Evolutionary conservation across 2,888 invertebrate genomes (phyloP).

Genomic region (Acanthosepion esculentum): DNA sequence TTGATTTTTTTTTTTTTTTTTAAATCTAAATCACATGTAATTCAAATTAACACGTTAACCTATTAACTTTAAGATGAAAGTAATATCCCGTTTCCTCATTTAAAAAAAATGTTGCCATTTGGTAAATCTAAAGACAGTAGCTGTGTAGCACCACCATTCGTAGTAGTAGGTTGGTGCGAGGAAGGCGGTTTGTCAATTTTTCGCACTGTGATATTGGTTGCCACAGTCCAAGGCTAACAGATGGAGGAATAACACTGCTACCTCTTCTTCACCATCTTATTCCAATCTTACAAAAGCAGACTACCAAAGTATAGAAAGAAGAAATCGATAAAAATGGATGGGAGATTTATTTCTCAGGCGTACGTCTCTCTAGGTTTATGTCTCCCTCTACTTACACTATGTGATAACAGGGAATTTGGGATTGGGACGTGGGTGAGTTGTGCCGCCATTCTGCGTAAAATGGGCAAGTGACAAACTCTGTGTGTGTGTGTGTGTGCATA

Average conservation of each 20-base stretch:
- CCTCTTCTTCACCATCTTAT: not conserved
- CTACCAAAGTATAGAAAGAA: slow-evolving; percentile 2
- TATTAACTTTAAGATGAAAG: too few relatives aligned
- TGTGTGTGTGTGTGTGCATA: not conserved
- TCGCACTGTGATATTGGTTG: not conserved
- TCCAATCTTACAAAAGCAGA: not conserved
- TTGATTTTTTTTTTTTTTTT: too few relatives aligned
- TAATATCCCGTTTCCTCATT: too few relatives aligned
- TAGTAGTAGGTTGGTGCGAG: not conserved
- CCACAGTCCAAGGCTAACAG: slow-evolving; percentile 14
- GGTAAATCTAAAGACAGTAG: too few relatives aligned
- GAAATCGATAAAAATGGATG: not conserved
- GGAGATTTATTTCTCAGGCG: not conserved
- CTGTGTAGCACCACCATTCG: too few relatives aligned
- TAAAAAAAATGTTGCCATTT: too few relatives aligned
- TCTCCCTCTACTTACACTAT: not conserved
- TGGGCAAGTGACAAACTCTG: not conserved
- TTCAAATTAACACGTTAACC: too few relatives aligned
- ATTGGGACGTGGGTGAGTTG: not conserved
- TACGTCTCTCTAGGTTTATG: not conserved
- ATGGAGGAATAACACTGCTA: not conserved
- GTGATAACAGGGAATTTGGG: not conserved
- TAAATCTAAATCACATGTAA: too few relatives aligned
- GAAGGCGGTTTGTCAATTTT: not conserved
- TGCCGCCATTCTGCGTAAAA: too few relatives aligned